Evolutionary conservation across 1,140 invertebrate genomes (phyloP).

Genomic region (Caenorhabditis remanei): DNA sequence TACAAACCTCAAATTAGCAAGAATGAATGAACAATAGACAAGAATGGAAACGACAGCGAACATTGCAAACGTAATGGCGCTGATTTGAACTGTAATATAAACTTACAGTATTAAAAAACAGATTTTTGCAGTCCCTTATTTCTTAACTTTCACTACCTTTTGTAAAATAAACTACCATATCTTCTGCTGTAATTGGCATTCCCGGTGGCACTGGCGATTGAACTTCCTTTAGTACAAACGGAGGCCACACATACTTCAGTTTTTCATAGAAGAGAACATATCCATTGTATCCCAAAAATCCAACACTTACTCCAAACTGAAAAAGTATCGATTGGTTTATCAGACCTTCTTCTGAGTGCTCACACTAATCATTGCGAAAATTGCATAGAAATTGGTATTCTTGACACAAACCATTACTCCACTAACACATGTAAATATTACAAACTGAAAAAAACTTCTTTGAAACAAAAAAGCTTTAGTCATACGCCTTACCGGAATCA

Average conservation of each 20-base stretch:
- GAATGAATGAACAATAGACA: background rate
- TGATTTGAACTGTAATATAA: background rate
- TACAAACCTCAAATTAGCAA: conserved; percentile 9
- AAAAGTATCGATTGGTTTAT: background rate
- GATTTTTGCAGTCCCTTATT: too few relatives aligned
- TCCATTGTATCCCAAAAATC: background rate
- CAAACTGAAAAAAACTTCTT: background rate
- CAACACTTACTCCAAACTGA: background rate
- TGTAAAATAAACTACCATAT: background rate
- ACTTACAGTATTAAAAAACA: too few relatives aligned
- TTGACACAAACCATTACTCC: background rate
- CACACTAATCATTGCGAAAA: background rate
- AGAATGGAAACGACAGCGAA: background rate
- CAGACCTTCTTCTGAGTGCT: background rate
- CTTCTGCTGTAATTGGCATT: background rate
- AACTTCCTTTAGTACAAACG: background rate
- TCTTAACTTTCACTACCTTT: background rate
- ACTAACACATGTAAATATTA: background rate
- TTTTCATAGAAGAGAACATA: background rate
- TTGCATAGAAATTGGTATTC: background rate
- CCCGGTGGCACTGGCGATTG: background rate
- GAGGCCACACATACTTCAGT: background rate
- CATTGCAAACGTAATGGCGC: background rate
- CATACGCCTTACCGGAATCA: background rate
- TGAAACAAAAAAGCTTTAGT: background rate